Conservation (phyloP, 1,140 invertebrate species). For the Aethina tumida region DNA sequence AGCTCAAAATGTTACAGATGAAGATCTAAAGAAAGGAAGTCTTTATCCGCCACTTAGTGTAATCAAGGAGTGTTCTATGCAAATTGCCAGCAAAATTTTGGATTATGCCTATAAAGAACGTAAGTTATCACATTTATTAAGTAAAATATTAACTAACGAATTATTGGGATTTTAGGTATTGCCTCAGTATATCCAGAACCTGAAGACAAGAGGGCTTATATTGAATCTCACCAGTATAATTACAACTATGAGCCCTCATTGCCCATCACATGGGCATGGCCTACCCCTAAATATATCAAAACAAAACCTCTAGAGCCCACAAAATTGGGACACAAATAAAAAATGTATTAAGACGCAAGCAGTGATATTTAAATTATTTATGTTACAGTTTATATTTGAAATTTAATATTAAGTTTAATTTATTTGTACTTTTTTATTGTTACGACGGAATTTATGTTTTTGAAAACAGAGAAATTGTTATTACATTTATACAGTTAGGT, state of each 20-base stretch:
- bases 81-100: conserved; percentile 77
- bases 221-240: conserved; percentile 67
- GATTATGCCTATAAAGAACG: conserved; percentile 80
- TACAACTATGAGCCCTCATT: conserved; percentile 69
- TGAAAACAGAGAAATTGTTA: too few species aligned
- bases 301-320: conserved; percentile 41
- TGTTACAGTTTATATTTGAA: too few species aligned
- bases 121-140: conserved; percentile 32
- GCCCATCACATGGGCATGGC: conserved; percentile 67
- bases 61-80: conserved; percentile 80
- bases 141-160: background rate
- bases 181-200: conserved; percentile 80
- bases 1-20: conserved; percentile 72
- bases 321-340: too few species aligned
- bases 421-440: too few species aligned
- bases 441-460: too few species aligned
- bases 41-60: conserved; percentile 88
- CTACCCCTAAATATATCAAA: conserved; percentile 44
- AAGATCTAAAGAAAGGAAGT: conserved; percentile 73
- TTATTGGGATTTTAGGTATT: conserved; percentile 47
- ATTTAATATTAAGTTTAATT: too few species aligned
- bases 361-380: too few species aligned
- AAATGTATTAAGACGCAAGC: too few species aligned
- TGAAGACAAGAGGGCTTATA: conserved; percentile 58
- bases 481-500: too few species aligned